phyloP scores from a whole-genome alignment of 2,797 vertebrate genomes.

The Poecilia gillii region DNA sequence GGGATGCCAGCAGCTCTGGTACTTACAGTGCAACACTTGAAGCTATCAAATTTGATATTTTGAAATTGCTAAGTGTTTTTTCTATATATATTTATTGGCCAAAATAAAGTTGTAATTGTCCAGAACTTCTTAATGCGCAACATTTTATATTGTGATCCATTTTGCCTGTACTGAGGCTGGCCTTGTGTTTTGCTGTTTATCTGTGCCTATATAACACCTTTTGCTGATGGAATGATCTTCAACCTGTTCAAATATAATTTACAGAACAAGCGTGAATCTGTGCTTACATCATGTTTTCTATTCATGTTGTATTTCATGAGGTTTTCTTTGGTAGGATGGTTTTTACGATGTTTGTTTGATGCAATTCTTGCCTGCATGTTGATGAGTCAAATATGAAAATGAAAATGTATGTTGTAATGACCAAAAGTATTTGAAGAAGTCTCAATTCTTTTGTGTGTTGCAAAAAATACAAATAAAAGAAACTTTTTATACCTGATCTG shows the following conservation, averaged over 20 bases:
- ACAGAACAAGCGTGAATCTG: constrained; percentile 22
- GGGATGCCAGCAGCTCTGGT: constrained; percentile 66
- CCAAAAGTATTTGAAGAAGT: constrained; percentile 72
- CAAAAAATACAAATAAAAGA: constrained; percentile 34
- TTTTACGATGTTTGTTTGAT: constrained; percentile 49
- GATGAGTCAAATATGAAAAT: constrained; percentile 55
- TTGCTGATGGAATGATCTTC: constrained; percentile 30
- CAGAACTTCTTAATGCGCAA: constrained; percentile 62
- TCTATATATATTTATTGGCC: constrained; percentile 74
- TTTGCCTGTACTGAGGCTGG: constrained; percentile 63
- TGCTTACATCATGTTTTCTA: constrained; percentile 29
- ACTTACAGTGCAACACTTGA: constrained; percentile 78
- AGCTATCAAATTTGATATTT: constrained; percentile 68
- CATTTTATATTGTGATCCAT: constrained; percentile 59
- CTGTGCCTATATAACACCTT: constrained; percentile 62
- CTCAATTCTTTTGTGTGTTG: constrained; percentile 62
- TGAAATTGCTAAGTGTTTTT: constrained; percentile 56
- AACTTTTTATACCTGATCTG: constrained; percentile 54
- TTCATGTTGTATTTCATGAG: constrained; percentile 32
- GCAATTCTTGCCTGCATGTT: constrained; percentile 66
- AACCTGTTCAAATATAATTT: constrained; percentile 19
- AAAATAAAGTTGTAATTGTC: constrained; percentile 56
- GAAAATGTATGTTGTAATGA: constrained; percentile 67
- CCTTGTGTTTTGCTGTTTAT: constrained; percentile 64
- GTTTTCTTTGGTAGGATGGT: constrained; percentile 54